These are phyloP conservation scores for Patiria pectinifera DNA, from an alignment of 53 echinoderm and acorn worm species.

Conservation along the genomic window DNA sequence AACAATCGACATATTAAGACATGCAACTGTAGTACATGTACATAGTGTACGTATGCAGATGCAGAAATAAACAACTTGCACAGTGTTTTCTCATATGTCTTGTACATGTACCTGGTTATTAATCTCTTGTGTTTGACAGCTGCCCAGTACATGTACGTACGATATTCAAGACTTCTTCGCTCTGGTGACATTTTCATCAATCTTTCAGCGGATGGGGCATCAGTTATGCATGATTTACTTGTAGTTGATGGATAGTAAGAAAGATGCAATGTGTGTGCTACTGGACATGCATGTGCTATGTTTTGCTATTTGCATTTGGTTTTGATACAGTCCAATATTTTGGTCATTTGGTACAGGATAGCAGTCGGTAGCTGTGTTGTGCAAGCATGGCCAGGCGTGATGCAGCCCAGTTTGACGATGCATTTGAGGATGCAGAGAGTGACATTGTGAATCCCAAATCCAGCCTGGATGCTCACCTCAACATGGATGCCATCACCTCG, in stretches of 20 bases:
- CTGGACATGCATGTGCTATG: neutral
- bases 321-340: neutral
- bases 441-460: constrained; percentile 80
- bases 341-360: constrained; percentile 10
- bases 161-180: too few species aligned
- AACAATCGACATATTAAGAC: too few species aligned
- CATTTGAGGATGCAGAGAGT: constrained; percentile 96
- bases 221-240: neutral
- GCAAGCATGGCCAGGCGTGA: constrained; percentile 88
- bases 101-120: too few species aligned
- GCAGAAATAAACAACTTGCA: too few species aligned
- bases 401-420: constrained; percentile 96
- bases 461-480: constrained; percentile 38
- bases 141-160: neutral
- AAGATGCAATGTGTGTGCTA: neutral
- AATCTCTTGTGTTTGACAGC: neutral
- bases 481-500: constrained; percentile 37
- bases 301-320: neutral
- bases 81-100: too few species aligned
- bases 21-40: too few species aligned
- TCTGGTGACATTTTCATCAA: neutral
- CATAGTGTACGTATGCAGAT: too few species aligned
- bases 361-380: constrained; percentile 34
- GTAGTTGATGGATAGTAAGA: too few species aligned
- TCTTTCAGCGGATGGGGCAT: neutral